Percentiles rank a stretch among this genome's conserved stretches.
phyloP scores from a whole-genome alignment of 2,113 vertebrate genomes.

The Leiothrix lutea region DNA sequence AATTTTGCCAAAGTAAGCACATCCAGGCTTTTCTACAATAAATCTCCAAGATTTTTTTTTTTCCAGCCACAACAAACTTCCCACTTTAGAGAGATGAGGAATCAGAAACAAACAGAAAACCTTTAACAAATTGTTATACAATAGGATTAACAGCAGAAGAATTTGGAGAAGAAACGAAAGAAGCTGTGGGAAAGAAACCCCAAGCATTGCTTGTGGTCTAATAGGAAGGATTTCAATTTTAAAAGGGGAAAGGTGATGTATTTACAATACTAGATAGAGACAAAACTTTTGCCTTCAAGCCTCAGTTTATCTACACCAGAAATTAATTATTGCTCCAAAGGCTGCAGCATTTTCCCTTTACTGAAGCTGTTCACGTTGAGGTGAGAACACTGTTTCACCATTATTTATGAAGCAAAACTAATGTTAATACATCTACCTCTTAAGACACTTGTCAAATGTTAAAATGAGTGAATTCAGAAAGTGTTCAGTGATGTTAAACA shows the following conservation, averaged over 20 bases:
- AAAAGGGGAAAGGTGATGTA: conserved; percentile 13
- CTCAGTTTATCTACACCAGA: conserved; percentile 59
- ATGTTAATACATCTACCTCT: conserved; percentile 64
- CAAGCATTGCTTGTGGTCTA: background rate
- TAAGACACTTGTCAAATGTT: conserved; percentile 51
- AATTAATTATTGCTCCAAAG: conserved; percentile 61
- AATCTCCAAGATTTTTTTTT: background rate
- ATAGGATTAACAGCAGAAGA: background rate
- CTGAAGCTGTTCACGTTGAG: conserved; percentile 46
- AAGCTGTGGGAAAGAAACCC: background rate
- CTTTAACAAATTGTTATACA: background rate
- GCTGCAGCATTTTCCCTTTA: conserved; percentile 52
- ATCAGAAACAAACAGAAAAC: background rate
- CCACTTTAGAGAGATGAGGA: background rate
- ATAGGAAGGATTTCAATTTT: background rate
- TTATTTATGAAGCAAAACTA: conserved; percentile 74
- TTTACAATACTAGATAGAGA: conserved; percentile 43
- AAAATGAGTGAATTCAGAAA: conserved; percentile 60
- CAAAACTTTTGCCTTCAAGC: conserved; percentile 56
- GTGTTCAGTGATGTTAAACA: conserved; percentile 51
- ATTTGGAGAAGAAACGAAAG: background rate
- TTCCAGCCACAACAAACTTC: background rate
- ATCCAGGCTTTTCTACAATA: background rate
- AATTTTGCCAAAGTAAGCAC: conserved; percentile 4
- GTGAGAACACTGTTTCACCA: conserved; percentile 45